Evolutionary conservation across 2,888 invertebrate genomes (phyloP), one percentile per base, ranked within the genome.

Genomic region (Elegia similella): DNA sequence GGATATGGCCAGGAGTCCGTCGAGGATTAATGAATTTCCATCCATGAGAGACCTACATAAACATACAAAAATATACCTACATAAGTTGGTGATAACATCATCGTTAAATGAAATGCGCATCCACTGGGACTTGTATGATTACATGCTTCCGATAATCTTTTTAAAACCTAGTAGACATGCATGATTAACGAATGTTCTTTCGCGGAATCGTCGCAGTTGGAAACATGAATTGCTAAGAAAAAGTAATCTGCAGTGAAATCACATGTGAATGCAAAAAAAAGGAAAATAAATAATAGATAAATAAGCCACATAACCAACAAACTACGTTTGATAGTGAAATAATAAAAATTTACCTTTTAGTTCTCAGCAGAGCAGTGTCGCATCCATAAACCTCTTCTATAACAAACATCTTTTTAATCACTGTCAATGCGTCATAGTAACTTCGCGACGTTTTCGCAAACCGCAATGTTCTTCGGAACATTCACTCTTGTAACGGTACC

Each of bases 181-280:
- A 82, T 64, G 69, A 63, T 62, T 58, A 67, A 57, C 61, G 57
- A 61, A 64, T 15, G n/a, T 16, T 58, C 43, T 59, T 67, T 29
- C 23, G 13, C 46, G 38, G 30, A 38, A 55, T 30, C 48, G 29
- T 48, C 48, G 15, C 12, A 47, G 47, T 65, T 69, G 72, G 72
- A 76, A 83, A 84, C 84, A 88, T 88, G 88, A 87, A 87, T 84
- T 83, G 84, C 85, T 82, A 83, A 80, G 76, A 80, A 82, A 80
- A 83, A 80, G 81, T 80, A 82, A 71, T 82, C 82, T 86, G 89
- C 88, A 87, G 91, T 90, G 91, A 91, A 90, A 90, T 91, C 91
- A 91, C 91, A 91, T 91, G 91, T 91, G 90, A 91, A 90, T 90
- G 90, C 88, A 88, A 88, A 84, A 80, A 80, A 79, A 74, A 68